Base-by-base conservation (phyloP, 2,888 invertebrate genomes). In the Hesperia comma region DNA sequence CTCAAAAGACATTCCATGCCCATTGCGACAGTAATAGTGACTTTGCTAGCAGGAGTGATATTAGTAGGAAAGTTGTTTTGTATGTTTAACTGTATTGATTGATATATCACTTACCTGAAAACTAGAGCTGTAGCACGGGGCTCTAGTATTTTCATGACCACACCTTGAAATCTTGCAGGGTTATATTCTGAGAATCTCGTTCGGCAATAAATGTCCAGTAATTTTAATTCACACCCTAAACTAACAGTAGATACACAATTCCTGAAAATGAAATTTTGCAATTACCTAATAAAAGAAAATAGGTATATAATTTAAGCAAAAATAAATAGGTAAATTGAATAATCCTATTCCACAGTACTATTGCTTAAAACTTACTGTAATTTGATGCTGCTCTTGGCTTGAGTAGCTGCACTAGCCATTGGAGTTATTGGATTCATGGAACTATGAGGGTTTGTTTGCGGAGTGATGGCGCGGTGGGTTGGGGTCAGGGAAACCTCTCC, bases 101-200 rank as follows among this genome's bases (percentile, higher is more conserved):
- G 33, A 33, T 33, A 10, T 33, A n/a, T 37, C 10, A 61, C 43
- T 64, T 74, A 90, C 93, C 86, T 91, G 76, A 95, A 95, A 43
- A 96, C 95, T 19, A 96, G 82, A 10, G 96, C 95, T 3, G 96
- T 96, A 32, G 95, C 95, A 74, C 96, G 93, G 0, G 97, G 97
- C 71, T 96, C 96, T 61, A 96, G 88, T 82, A 97, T 95, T 79
- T 96, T 94, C 97, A 97, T 97, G 0, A 97, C 95, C 15, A 97
- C 95, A 12, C 97, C 97, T 78, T 96, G 95, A 80, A 97, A 97
- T 73, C 97, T 92, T 6, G 95, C 94, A 8, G 97, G 97, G 79
- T 96, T 96, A 76, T 97, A 97, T 84, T 97, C 97, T 0, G 97
- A 96, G 84, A 96, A 97, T 71, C 97, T 93, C 4, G 97, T 97